Evolutionary conservation across 2,888 invertebrate genomes (phyloP), one percentile per base, ranked within the genome.

Genomic region (Trissonchulus sp.): DNA sequence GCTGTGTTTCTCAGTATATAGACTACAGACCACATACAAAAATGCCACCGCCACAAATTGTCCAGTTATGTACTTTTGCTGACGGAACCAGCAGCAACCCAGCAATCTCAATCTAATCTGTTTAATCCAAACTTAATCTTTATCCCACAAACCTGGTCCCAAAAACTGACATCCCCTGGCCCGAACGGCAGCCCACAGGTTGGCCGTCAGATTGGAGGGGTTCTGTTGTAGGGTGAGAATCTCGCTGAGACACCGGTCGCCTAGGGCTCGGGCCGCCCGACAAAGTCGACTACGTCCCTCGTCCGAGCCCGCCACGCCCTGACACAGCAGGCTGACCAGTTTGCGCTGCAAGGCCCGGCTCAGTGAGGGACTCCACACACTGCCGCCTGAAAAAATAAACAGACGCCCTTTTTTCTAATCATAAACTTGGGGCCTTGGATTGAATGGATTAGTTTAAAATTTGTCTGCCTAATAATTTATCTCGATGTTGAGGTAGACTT

Each of bases 141-240:
- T n/a, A n/a, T n/a, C n/a, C n/a, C n/a, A n/a, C n/a, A n/a, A n/a
- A 89, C 89, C 89, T 80, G 97, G 97, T 3, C 98, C 98, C 37
- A 98, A 89, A 87, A 99, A 98, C 87, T 99, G 98, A 84, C 98
- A 99, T 72, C 98, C 98, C 75, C 97, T 89, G 0, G 94, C 93
- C 68, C 98, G 88, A 15, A 98, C 96, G 35, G 97, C 96, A 63
- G 96, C 94, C 98, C 98, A 98, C 65, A 98, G 87, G 86, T 95
- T 94, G 3, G 95, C 93, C 76, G 91, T 91, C 68, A 97, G 87
- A 85, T 97, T 95, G 84, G 95, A 94, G 0, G 94, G 93, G 87
- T 95, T 95, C 88, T 98, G 97, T 85, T 96, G 94, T 82, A 94
- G 93, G 68, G 96, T 86, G 81, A 97, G 93, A 36, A 98, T 88